A percentile compares a stretch with the other conserved stretches of the same genome.
These are phyloP conservation scores for Endomychus coccineus DNA, from an alignment of 2,888 invertebrate genomes.

Conservation along the genomic window DNA sequence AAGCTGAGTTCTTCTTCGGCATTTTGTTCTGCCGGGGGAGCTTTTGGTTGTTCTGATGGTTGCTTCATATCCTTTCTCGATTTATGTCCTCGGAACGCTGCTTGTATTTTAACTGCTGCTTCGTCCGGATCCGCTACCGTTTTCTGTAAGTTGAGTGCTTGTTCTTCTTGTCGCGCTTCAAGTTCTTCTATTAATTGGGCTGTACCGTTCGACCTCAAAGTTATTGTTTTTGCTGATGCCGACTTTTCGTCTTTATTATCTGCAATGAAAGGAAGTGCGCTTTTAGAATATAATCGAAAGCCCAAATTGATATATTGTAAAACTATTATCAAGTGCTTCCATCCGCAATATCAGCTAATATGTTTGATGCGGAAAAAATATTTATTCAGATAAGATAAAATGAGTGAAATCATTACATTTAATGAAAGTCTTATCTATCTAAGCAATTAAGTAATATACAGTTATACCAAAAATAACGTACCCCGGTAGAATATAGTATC, in stretches of 20 bases:
- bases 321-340: too few species aligned
- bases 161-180: constrained; percentile 9
- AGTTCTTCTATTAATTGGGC: not conserved
- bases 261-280: constrained; percentile 23
- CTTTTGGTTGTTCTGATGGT: constrained; percentile 30
- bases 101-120: constrained; percentile 85
- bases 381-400: too few species aligned
- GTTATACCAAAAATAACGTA: too few species aligned
- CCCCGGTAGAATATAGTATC: too few species aligned
- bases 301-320: too few species aligned
- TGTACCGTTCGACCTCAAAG: constrained; percentile 31
- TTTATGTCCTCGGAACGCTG: constrained; percentile 77
- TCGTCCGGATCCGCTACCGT: constrained; percentile 43
- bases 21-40: constrained; percentile 59
- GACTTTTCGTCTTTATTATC: constrained; percentile 30
- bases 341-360: too few species aligned
- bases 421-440: too few species aligned
- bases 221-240: constrained; percentile 38
- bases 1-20: constrained; percentile 71
- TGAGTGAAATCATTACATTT: too few species aligned
- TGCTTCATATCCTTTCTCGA: constrained; percentile 71
- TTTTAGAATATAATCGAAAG: too few species aligned
- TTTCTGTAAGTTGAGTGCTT: constrained; percentile 29
- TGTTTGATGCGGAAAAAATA: too few species aligned
- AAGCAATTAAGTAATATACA: too few species aligned